Conservation (phyloP, 1,140 invertebrate species). For the Lutraria rhynchaena region DNA sequence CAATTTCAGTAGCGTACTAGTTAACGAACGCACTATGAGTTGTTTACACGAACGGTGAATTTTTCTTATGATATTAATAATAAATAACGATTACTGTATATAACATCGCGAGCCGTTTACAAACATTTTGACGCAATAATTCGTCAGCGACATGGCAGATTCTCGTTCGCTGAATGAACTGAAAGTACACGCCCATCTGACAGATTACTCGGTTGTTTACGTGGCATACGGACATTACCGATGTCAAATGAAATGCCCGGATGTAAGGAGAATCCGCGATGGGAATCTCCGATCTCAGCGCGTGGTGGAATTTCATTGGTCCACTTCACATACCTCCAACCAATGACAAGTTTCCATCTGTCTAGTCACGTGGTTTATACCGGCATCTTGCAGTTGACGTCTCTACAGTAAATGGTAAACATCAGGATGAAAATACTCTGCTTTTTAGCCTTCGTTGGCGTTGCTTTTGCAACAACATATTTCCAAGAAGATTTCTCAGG, state of each 20-base stretch:
- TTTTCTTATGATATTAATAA: too few relatives aligned
- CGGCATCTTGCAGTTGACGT: conserved; percentile 63
- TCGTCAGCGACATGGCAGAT: background rate
- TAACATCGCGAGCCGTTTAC: too few relatives aligned
- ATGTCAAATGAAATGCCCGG: background rate
- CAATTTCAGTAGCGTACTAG: too few relatives aligned
- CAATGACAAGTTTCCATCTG: conserved; percentile 79
- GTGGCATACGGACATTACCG: conserved; percentile 7
- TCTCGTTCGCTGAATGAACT: too few relatives aligned
- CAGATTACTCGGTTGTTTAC: too few relatives aligned
- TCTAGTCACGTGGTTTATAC: conserved; percentile 75
- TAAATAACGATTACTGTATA: too few relatives aligned
- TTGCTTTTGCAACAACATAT: conserved; percentile 71
- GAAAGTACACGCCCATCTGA: too few relatives aligned
- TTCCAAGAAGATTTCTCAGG: conserved; percentile 79
- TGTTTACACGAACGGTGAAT: too few relatives aligned
- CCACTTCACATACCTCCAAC: conserved; percentile 57
- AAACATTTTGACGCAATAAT: too few relatives aligned
- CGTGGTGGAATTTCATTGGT: conserved; percentile 80
- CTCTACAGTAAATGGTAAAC: conserved; percentile 43
- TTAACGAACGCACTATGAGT: too few relatives aligned
- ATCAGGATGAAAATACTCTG: conserved; percentile 60
- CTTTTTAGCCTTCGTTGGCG: conserved; percentile 69
- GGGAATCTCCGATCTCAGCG: conserved; percentile 68
- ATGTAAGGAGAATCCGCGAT: conserved; percentile 28